A percentile compares a stretch with the other conserved stretches of the same genome.
phyloP scores from a whole-genome alignment of 2,113 vertebrate genomes.

The Mastomys natalensis region DNA sequence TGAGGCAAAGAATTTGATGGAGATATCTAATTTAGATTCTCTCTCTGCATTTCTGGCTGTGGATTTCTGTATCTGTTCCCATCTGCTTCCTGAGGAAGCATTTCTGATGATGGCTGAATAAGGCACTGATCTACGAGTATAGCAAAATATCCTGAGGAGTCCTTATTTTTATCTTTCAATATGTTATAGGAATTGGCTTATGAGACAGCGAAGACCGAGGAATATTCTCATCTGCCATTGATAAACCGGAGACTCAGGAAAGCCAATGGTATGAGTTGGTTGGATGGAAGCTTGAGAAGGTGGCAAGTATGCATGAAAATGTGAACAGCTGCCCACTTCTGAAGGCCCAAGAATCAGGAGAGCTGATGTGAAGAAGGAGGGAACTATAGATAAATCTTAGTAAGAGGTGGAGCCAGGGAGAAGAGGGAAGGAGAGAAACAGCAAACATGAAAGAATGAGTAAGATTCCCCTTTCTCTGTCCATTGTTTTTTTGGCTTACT shows the following conservation, averaged over 20 bases:
- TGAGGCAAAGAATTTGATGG: too few species aligned
- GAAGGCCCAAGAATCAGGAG: not conserved
- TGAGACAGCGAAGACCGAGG: not conserved
- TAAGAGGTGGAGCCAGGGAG: not conserved
- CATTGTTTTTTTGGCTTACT: not conserved
- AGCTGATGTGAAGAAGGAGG: not conserved
- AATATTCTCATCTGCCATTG: not conserved
- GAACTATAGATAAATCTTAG: too few species aligned
- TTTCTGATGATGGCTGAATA: too few species aligned
- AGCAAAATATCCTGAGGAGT: too few species aligned
- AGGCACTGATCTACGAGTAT: too few species aligned
- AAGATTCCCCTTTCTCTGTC: not conserved
- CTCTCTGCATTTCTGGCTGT: too few species aligned
- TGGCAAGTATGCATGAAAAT: not conserved
- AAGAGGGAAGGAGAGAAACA: not conserved
- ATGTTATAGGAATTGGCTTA: not conserved
- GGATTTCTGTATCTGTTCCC: too few species aligned
- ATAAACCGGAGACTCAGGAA: not conserved
- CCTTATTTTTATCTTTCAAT: not conserved
- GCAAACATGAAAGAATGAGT: too few species aligned
- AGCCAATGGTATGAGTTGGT: not conserved
- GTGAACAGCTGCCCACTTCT: not conserved
- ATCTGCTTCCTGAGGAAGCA: too few species aligned
- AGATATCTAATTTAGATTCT: too few species aligned
- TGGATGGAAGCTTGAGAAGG: not conserved